Conservation (phyloP, 2,797 vertebrate genomes). For the Malacoctenus gilli region DNA sequence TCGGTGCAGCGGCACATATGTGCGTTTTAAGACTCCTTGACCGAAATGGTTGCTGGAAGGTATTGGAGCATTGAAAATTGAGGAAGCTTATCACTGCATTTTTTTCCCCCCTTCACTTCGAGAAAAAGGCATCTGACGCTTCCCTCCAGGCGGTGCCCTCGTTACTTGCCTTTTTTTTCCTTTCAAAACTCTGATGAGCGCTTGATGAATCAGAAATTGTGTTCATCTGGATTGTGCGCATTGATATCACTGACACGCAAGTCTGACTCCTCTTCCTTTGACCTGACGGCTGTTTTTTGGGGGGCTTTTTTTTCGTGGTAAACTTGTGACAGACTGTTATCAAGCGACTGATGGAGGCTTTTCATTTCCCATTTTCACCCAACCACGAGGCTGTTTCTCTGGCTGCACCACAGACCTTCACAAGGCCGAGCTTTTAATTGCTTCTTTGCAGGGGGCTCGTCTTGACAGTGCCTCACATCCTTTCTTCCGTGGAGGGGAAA, state of each 20-base stretch:
- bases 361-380: conserved; percentile 65
- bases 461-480: conserved; percentile 77
- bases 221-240: conserved; percentile 38
- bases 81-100: conserved; percentile 28
- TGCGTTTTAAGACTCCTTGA: conserved; percentile 41
- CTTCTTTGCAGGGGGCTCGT: conserved; percentile 81
- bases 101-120: conserved; percentile 18
- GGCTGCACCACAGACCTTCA: conserved; percentile 74
- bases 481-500: conserved; percentile 61
- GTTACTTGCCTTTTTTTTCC: conserved; percentile 26
- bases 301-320: too few species aligned
- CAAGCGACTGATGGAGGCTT: conserved; percentile 66
- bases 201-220: conserved; percentile 30
- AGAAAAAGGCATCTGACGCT: conserved; percentile 31
- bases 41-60: conserved; percentile 40
- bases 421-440: conserved; percentile 84
- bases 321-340: conserved; percentile 60
- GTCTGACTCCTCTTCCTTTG: conserved; percentile 45
- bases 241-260: conserved; percentile 64
- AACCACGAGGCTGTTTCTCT: conserved; percentile 57
- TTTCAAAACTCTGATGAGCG: conserved; percentile 42
- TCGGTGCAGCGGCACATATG: conserved; percentile 17
- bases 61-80: conserved; percentile 40
- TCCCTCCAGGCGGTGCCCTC: conserved; percentile 47
- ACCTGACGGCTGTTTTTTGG: conserved; percentile 51